Conservation (phyloP, 2,797 vertebrate genomes). For the Spea hammondii region DNA sequence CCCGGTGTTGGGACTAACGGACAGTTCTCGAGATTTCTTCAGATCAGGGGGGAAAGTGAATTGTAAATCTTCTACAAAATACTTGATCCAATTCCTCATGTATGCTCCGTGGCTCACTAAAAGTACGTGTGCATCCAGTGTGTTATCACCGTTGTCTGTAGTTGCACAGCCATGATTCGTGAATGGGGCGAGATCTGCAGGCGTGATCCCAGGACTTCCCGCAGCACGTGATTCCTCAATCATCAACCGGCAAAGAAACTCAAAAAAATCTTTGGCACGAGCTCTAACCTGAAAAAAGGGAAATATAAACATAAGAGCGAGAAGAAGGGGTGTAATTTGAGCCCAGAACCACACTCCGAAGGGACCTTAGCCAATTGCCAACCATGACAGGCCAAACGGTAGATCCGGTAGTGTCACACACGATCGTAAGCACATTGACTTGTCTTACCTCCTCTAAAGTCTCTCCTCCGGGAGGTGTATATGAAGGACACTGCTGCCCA, state of each 20-base stretch:
- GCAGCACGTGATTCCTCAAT: slow-evolving; percentile 60
- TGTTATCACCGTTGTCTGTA: slow-evolving; percentile 7
- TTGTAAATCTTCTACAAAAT: slow-evolving; percentile 81
- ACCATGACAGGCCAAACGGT: no score
- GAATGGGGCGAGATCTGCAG: slow-evolving; percentile 58
- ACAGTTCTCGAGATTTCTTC: slow-evolving; percentile 74
- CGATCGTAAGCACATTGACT: no score
- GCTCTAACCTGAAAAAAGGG: slow-evolving; percentile 75
- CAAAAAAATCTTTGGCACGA: slow-evolving; percentile 85
- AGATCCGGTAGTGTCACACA: no score
- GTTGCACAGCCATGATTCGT: slow-evolving; percentile 41
- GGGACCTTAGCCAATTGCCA: no score
- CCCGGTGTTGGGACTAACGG: slow-evolving; percentile 89
- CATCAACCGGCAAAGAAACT: slow-evolving; percentile 76
- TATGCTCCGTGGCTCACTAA: slow-evolving; percentile 91
- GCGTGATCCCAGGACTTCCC: slow-evolving; percentile 46
- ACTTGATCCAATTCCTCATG: slow-evolving; percentile 79
- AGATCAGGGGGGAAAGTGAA: slow-evolving; percentile 73
- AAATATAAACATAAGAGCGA: background rate
- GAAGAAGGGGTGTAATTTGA: no score
- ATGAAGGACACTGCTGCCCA: slow-evolving; percentile 79
- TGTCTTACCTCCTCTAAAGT: slow-evolving; percentile 81
- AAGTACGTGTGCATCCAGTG: slow-evolving; percentile 70
- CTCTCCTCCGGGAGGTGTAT: slow-evolving; percentile 89
- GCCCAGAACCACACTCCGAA: no score